phyloP scores from a whole-genome alignment of 2,113 vertebrate species.

The Rhinogobius similis region DNA sequence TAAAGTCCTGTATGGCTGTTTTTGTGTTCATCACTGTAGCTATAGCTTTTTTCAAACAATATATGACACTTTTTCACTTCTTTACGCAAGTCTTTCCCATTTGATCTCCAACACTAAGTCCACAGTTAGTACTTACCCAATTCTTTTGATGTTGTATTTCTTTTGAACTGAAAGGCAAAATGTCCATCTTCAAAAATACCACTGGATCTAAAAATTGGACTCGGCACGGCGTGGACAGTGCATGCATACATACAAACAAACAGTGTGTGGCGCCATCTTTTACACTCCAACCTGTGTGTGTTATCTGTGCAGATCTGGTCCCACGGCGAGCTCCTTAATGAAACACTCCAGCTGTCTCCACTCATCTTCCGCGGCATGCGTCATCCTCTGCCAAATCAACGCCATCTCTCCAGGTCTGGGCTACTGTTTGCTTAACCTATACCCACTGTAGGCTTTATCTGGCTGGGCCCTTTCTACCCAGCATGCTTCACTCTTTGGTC shows the following conservation, averaged over 20 bases:
- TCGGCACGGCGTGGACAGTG: background rate
- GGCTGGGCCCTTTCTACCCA: background rate
- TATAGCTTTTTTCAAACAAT: no score
- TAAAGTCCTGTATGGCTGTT: no score
- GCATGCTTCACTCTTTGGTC: background rate
- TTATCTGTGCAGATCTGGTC: background rate
- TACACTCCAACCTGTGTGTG: constrained; percentile 4
- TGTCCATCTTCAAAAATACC: background rate
- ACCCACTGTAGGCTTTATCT: constrained; percentile 14
- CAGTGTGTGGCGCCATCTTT: background rate
- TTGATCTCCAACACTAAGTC: background rate
- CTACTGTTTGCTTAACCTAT: constrained; percentile 30
- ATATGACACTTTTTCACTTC: no score
- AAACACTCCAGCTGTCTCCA: constrained; percentile 41
- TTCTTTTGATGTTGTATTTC: background rate
- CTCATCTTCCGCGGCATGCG: constrained; percentile 18
- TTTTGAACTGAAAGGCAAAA: background rate
- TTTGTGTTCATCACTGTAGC: no score
- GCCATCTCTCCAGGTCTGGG: constrained; percentile 2
- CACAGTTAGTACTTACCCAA: background rate
- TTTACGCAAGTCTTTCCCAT: background rate
- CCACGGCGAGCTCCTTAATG: constrained; percentile 28
- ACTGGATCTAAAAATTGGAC: background rate
- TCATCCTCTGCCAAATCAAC: constrained; percentile 33
- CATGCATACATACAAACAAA: background rate